phyloP scores from a whole-genome alignment of 2,113 vertebrate genomes.

The Nothobranchius kuhntae region DNA sequence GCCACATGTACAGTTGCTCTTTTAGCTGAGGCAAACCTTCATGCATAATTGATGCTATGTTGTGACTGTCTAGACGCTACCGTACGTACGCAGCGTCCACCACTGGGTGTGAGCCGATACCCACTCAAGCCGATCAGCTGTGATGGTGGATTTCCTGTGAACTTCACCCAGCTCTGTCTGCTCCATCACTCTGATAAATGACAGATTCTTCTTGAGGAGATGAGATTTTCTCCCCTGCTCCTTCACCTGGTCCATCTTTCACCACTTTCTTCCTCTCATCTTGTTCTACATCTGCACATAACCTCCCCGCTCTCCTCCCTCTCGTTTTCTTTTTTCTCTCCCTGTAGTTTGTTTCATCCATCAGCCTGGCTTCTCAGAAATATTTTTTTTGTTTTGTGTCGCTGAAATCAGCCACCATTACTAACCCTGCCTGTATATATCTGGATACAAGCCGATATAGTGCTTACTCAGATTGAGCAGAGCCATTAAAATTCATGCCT shows the following conservation, averaged over 20 bases:
- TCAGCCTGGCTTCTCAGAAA: constrained; percentile 52
- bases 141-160: constrained; percentile 52
- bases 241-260: constrained; percentile 48
- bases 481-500: constrained; percentile 78
- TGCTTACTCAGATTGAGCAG: constrained; percentile 64
- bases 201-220: constrained; percentile 78
- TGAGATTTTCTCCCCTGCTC: constrained; percentile 71
- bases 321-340: constrained; percentile 36
- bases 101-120: constrained; percentile 19
- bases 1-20: constrained; percentile 73
- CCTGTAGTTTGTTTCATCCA: constrained; percentile 55
- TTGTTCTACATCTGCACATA: constrained; percentile 50
- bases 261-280: constrained; percentile 24
- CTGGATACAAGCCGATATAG: constrained; percentile 53
- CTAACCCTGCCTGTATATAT: constrained; percentile 27
- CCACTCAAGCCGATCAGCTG: constrained; percentile 48
- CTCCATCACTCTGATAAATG: constrained; percentile 79
- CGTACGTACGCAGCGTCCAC: constrained; percentile 31
- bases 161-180: constrained; percentile 33
- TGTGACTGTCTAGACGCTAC: constrained; percentile 73
- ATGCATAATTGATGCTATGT: constrained; percentile 82
- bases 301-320: constrained; percentile 28
- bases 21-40: constrained; percentile 70
- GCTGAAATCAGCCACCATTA: constrained; percentile 23
- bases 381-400: constrained; percentile 58